These are phyloP conservation scores for Metopia argyrocephala DNA, from an alignment of 2,888 invertebrate genomes.

Conservation along the genomic window DNA sequence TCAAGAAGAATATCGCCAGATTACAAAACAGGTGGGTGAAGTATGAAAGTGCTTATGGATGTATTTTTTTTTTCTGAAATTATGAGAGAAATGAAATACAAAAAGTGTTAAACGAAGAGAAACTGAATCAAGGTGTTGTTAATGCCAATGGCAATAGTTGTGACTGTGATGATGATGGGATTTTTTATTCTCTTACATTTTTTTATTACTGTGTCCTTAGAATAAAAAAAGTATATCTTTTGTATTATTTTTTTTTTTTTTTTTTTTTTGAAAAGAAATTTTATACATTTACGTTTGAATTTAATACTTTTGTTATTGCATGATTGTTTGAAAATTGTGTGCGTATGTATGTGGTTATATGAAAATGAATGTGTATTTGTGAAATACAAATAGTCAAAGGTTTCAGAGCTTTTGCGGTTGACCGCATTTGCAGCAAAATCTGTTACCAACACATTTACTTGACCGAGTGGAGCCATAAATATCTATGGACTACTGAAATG, in stretches of 20 bases:
- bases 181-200: constrained; percentile 25
- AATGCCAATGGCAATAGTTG: constrained; percentile 23
- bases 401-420: constrained; percentile 74
- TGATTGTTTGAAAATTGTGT: constrained; percentile 26
- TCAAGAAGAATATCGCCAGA: constrained; percentile 64
- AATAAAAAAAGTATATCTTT: constrained; percentile 5
- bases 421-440: constrained; percentile 75
- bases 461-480: constrained; percentile 77
- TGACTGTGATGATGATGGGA: constrained; percentile 28
- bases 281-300: constrained; percentile 51
- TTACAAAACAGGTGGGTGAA: constrained; percentile 38
- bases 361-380: constrained; percentile 6
- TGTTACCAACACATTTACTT: constrained; percentile 73
- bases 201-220: constrained; percentile 27
- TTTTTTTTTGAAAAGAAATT: no score
- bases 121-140: constrained; percentile 44
- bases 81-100: constrained; percentile 16
- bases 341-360: not conserved
- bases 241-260: not conserved
- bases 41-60: not conserved
- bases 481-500: constrained; percentile 77
- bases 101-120: not conserved
- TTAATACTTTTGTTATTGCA: constrained; percentile 55
- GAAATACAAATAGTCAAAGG: constrained; percentile 33
- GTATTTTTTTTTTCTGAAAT: not conserved